Evolutionary conservation across 1,140 invertebrate species (phyloP).

Genomic region (Pissodes strobi): DNA sequence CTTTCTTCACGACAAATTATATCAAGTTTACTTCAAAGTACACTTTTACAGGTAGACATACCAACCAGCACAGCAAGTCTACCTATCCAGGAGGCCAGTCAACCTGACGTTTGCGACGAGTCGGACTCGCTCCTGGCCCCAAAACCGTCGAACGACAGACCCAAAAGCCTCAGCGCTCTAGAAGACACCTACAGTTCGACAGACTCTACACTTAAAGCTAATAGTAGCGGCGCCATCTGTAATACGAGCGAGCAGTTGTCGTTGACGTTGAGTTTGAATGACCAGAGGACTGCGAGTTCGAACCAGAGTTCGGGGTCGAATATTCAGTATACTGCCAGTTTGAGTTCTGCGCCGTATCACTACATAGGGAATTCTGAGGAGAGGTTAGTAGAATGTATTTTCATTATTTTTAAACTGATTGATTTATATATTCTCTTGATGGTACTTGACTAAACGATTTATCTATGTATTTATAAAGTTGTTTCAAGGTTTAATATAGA

Average conservation of each 20-base stretch:
- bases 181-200: constrained; percentile 40
- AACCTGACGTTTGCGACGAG: constrained; percentile 50
- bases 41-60: constrained; percentile 54
- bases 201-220: constrained; percentile 35
- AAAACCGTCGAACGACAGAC: constrained; percentile 32
- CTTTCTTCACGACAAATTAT: too few species aligned
- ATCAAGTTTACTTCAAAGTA: too few species aligned
- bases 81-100: constrained; percentile 61
- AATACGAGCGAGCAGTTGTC: constrained; percentile 44
- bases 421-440: too few species aligned
- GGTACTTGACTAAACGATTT: too few species aligned
- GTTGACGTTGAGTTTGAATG: constrained; percentile 37
- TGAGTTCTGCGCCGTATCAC: constrained; percentile 41
- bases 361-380: constrained; percentile 42
- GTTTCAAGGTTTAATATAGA: too few species aligned
- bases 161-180: constrained; percentile 52
- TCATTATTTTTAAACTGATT: too few species aligned
- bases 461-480: too few species aligned
- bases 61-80: constrained; percentile 59
- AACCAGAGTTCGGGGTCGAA: constrained; percentile 44
- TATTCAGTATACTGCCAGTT: constrained; percentile 45
- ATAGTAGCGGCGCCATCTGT: constrained; percentile 46
- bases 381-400: too few species aligned
- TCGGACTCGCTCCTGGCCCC: not conserved
- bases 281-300: constrained; percentile 40